Evolutionary conservation across 2,888 invertebrate genomes (phyloP), one percentile per base, ranked within the genome.

Genomic region (Theodoxus fluviatilis): DNA sequence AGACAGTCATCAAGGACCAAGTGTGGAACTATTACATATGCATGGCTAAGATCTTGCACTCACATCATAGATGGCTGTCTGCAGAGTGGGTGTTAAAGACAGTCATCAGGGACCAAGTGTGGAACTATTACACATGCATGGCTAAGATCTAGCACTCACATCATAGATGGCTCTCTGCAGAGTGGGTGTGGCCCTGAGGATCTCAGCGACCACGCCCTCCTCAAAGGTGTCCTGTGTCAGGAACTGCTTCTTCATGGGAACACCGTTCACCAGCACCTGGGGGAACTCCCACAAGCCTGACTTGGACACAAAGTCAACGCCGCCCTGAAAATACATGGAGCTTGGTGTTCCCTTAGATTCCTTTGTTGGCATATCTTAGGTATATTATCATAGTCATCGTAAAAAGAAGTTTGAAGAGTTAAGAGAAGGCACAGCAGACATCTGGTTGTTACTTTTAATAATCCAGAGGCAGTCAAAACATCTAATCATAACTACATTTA

Each of bases 161-260:
- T 93, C 91, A 88, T 95, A 95, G 3, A 98, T 93, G 7, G 95
- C 94, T 84, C 94, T 94, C 86, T 98, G 98, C 76, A 97, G 89
- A 3, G 90, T 89, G 0, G 92, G 92, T 0, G 96, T 97, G 86
- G 94, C 94, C 15, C 92, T 90, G 89, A 97, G 93, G 15, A 99
- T 92, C 79, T 94, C 93, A 25, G 92, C 91, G 76, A 98, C 91
- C 52, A 98, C 92, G 0, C 94, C 92, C 88, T 98, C 98, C 87
- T 99, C 98, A 79, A 98, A 93, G 74, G 93, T 91, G 75, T 96
- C 95, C 0, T 92, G 91, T 37, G 80, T 81, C 31, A 89, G 76
- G 73, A 83, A 82, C 72, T 91, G 91, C 74, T 92, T 91, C 28
- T 92, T 90, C 75, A 99, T 88, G 0, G 96, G 94, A 55, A 95